A percentile compares a stretch with the other conserved stretches of the same genome.
Conservation (phyloP, 2,888 invertebrate genomes). For the Corbicula japonica region DNA sequence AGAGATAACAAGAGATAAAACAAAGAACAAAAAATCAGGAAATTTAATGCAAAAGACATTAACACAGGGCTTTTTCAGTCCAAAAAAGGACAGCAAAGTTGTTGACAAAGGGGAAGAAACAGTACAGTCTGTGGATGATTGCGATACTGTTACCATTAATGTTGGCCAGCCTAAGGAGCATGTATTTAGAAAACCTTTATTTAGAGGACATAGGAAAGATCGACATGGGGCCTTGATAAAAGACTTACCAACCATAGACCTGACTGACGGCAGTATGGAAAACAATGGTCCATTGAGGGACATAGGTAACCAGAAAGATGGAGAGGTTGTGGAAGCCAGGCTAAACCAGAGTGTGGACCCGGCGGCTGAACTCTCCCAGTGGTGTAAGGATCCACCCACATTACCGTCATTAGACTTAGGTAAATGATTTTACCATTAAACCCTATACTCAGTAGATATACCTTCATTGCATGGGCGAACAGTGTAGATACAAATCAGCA, state of each 20-base stretch:
- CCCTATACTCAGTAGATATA: too few species aligned
- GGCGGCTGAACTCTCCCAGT: conserved; percentile 65
- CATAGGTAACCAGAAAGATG: not conserved
- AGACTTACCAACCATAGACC: not conserved
- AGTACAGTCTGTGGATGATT: not conserved
- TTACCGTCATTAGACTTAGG: conserved; percentile 58
- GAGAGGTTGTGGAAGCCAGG: conserved; percentile 2
- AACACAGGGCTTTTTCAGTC: conserved; percentile 69
- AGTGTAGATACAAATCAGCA: too few species aligned
- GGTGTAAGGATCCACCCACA: conserved; percentile 64
- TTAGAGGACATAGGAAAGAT: not conserved
- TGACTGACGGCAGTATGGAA: not conserved
- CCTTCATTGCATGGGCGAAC: too few species aligned
- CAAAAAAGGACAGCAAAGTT: conserved; percentile 13
- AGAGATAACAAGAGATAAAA: too few species aligned
- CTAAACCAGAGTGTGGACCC: conserved; percentile 74
- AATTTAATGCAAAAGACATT: conserved; percentile 68
- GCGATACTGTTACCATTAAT: not conserved
- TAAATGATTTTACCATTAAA: conserved; percentile 5
- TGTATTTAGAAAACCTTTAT: conserved; percentile 13
- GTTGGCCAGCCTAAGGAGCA: conserved; percentile 12
- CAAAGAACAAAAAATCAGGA: conserved; percentile 3
- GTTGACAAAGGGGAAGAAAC: conserved; percentile 22
- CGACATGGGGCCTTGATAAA: not conserved
- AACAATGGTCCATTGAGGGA: conserved; percentile 16